phyloP scores from a whole-genome alignment of 2,113 vertebrate genomes.

The Eptesicus fuscus region DNA sequence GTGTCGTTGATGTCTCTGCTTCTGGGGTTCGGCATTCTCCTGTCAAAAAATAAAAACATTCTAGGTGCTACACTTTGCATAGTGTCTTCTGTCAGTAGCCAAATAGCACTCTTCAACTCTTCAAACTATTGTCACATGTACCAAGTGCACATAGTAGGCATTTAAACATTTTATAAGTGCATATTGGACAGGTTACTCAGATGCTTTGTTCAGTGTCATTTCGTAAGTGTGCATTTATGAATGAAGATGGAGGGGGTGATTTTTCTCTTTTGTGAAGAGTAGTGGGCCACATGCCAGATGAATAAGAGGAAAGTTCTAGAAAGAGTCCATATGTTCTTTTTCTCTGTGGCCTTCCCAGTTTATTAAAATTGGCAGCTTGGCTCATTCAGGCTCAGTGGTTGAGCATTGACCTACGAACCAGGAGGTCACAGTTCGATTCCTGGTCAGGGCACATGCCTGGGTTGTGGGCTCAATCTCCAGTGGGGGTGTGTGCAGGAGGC shows the following conservation, averaged over 20 bases:
- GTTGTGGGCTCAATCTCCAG: too few species aligned
- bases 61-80: not conserved
- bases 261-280: not conserved
- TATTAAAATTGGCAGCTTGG: not conserved
- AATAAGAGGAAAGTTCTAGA: conserved; percentile 13
- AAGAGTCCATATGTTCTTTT: not conserved
- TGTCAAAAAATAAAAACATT: not conserved
- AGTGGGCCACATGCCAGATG: not conserved
- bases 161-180: not conserved
- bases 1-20: not conserved
- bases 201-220: not conserved
- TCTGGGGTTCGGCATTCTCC: not conserved
- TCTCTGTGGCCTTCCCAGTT: not conserved
- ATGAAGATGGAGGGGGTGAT: not conserved
- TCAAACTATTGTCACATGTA: not conserved
- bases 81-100: not conserved
- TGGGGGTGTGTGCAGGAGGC: too few species aligned
- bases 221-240: not conserved
- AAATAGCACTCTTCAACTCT: not conserved
- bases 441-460: too few species aligned
- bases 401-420: too few species aligned
- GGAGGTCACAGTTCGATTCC: too few species aligned
- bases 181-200: not conserved
- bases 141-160: not conserved
- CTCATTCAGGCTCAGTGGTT: too few species aligned